phyloP scores from a whole-genome alignment of 1,140 invertebrate genomes.

The Solenopsis invicta region DNA sequence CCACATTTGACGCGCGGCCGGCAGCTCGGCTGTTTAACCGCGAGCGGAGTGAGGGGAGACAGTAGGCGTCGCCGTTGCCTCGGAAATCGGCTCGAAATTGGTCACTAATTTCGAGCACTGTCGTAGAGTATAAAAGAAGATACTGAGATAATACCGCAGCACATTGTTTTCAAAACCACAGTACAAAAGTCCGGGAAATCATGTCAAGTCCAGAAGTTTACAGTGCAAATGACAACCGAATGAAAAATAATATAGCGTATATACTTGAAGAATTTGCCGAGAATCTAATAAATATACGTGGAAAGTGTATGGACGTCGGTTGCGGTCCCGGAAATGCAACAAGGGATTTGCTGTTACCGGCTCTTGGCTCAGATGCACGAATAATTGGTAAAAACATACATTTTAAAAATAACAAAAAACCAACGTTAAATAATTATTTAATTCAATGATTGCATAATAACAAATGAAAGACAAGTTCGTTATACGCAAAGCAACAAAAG shows the following conservation, averaged over 20 bases:
- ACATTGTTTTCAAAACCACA: not conserved
- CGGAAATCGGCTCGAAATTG: too few relatives aligned
- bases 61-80: too few relatives aligned
- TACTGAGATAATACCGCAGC: too few relatives aligned
- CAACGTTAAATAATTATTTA: not conserved
- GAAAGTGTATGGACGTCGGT: conserved; percentile 39
- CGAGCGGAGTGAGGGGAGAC: too few relatives aligned
- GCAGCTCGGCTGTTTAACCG: too few relatives aligned
- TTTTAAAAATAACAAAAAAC: not conserved
- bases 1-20: too few relatives aligned
- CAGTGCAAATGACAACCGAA: not conserved
- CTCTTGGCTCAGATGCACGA: not conserved
- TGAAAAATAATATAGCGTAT: not conserved
- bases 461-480: too few relatives aligned
- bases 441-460: too few relatives aligned
- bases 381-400: conserved; percentile 27
- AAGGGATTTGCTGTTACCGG: not conserved
- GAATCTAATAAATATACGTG: not conserved
- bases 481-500: too few relatives aligned
- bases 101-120: too few relatives aligned
- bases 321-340: conserved; percentile 21
- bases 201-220: not conserved
- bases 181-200: not conserved
- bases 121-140: too few relatives aligned
- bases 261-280: conserved; percentile 31